These are phyloP conservation scores for Ellobius talpinus DNA, from an alignment of 2,113 vertebrate species.

Conservation along the genomic window DNA sequence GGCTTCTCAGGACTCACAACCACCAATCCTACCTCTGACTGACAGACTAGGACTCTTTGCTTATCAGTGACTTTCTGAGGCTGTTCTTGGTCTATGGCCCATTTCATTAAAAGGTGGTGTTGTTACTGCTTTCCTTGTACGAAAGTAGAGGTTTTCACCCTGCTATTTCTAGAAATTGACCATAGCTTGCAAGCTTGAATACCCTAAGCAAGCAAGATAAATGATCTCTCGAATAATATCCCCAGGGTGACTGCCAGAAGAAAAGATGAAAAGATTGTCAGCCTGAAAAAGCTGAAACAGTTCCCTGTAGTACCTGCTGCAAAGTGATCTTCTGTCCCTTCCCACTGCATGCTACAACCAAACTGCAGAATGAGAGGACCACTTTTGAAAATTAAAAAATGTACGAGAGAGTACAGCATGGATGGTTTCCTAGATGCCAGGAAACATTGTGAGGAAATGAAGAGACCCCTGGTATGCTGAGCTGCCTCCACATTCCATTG, in stretches of 20 bases:
- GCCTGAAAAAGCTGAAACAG: neutral
- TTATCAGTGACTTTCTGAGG: neutral
- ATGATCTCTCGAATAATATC: slow-evolving; percentile 49
- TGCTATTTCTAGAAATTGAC: slow-evolving; percentile 67
- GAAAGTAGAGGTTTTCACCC: slow-evolving; percentile 46
- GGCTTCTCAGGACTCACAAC: neutral
- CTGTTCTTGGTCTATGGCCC: slow-evolving; percentile 22
- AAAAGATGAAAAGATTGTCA: slow-evolving; percentile 6
- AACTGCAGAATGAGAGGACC: slow-evolving; percentile 47
- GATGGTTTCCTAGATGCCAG: slow-evolving; percentile 28
- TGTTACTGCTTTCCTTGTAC: slow-evolving; percentile 60
- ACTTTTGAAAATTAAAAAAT: slow-evolving; percentile 10
- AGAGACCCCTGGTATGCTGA: neutral
- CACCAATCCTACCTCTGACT: neutral
- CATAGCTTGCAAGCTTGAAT: slow-evolving; percentile 63
- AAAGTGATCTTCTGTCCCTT: neutral
- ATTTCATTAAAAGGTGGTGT: slow-evolving; percentile 54
- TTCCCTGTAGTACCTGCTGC: neutral
- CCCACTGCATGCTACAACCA: neutral
- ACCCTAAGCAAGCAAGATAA: slow-evolving; percentile 59
- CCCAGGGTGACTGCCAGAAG: slow-evolving; percentile 58
- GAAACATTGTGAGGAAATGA: neutral
- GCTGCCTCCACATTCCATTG: neutral
- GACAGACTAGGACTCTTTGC: neutral
- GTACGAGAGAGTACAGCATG: neutral